Base-by-base conservation (phyloP, 2,113 vertebrate species). In the Okapia johnstoni region DNA sequence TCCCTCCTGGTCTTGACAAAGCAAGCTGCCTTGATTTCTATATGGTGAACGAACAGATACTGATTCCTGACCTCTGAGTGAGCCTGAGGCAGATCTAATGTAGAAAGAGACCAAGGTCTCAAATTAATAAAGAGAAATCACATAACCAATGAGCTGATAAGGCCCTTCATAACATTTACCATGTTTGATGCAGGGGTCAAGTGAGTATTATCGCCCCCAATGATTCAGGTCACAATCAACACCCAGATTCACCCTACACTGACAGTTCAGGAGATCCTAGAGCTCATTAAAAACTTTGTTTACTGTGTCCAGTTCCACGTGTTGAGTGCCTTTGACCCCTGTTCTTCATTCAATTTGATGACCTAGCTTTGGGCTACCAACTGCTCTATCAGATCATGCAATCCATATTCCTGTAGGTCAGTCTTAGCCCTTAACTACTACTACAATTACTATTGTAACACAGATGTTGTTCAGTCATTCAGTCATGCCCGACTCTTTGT, bases 181-280 rank as follows among this genome's bases (percentile, higher is more conserved):
- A 99, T 99, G 98, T 99, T 99, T 93, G 99, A 99, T 25, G 98
- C 99, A 55, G 99, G 99, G 36, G 96, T 99, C 86, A 99, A 99
- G 99, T 97, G 2, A 99, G 99, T 60, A 96, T 99, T 85, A 98
- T 99, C 17, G 43, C 99, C 99, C 12, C 96, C 99, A 8, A 88
- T 97, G 4, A 99, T 99, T 2, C 99, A 99, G 98, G 99, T 99
- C 73, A 98, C 98, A 0, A 98, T 99, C 43, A 99, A 99, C 98
- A 98, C 99, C 88, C 98, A 99, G 55, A 99, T 99, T 98, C 99
- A 99, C 97, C 99, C 99, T 2, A 98, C 99, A 0, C 99, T 99
- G 94, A 99, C 99, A 0, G 98, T 99, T 16, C 76, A 98, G 33
- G 99, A 99, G 99, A 85, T 12, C 52, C 52, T 48, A 76, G 54